A percentile compares a stretch with the other conserved stretches of the same genome.
phyloP scores from a whole-genome alignment of 2,797 vertebrate genomes.

The Sus cebifrons region DNA sequence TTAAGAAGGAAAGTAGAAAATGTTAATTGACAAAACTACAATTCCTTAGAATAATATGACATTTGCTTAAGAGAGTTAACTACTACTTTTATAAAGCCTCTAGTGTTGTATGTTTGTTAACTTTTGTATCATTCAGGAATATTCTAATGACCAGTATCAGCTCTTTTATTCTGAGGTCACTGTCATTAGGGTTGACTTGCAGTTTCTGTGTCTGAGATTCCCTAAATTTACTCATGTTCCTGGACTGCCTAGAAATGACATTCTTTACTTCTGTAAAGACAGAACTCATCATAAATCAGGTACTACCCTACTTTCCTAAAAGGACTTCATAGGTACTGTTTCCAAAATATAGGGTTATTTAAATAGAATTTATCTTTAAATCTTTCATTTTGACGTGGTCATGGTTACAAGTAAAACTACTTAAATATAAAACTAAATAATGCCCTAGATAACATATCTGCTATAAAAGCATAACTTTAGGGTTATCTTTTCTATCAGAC shows the following conservation, averaged over 20 bases:
- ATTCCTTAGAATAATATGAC: not conserved
- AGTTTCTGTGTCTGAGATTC: not conserved
- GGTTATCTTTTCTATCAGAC: not conserved
- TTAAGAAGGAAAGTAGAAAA: not conserved
- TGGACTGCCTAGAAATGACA: not conserved
- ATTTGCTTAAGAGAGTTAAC: not conserved
- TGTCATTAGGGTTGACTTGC: not conserved
- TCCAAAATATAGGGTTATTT: not conserved
- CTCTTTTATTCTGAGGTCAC: not conserved
- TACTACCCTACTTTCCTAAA: not conserved
- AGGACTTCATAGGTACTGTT: not conserved
- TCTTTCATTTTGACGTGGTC: not conserved
- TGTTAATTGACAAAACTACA: not conserved
- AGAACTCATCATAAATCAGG: not conserved
- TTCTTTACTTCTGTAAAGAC: not conserved
- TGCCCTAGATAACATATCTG: not conserved
- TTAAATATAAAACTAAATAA: not conserved
- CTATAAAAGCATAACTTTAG: not conserved
- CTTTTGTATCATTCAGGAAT: not conserved
- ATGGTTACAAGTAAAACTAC: not conserved
- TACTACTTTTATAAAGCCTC: not conserved
- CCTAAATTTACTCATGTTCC: not conserved
- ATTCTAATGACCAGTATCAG: not conserved
- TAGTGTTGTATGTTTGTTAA: not conserved
- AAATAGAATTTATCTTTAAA: not conserved